Evolutionary conservation across 1,140 invertebrate species (phyloP).

Genomic region (Scylla paramamosain): DNA sequence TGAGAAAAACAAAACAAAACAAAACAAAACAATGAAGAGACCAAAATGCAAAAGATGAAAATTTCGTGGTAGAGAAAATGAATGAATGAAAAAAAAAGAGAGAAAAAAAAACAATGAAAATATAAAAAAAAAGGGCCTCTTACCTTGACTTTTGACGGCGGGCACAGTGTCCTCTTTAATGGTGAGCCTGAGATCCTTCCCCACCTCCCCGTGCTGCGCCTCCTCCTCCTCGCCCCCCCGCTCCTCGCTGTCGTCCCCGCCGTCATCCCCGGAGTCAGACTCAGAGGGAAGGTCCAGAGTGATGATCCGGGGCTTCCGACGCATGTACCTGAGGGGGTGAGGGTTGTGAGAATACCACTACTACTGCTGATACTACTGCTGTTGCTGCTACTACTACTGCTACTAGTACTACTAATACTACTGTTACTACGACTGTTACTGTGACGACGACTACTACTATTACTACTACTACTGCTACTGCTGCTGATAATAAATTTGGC

Average conservation of each 20-base stretch:
- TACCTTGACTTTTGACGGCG: neutral
- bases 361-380: too few species aligned
- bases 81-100: neutral
- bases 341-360: neutral
- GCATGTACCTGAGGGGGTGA: constrained; percentile 85
- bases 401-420: neutral
- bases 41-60: too few species aligned
- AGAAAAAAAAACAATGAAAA: neutral
- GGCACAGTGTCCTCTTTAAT: neutral
- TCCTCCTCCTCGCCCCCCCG: neutral
- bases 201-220: neutral
- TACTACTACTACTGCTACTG: too few species aligned
- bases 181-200: constrained; percentile 36
- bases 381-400: too few species aligned
- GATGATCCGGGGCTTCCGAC: constrained; percentile 92
- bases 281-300: constrained; percentile 87
- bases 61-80: neutral
- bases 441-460: neutral
- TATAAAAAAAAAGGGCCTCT: neutral
- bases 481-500: too few species aligned
- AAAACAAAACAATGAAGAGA: neutral
- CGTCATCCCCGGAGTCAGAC: constrained; percentile 10
- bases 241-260: neutral
- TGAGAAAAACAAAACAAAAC: too few species aligned
- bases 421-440: neutral